These are phyloP conservation scores for Eublepharis macularius DNA, from an alignment of 2,113 vertebrate genomes.

Conservation along the genomic window DNA sequence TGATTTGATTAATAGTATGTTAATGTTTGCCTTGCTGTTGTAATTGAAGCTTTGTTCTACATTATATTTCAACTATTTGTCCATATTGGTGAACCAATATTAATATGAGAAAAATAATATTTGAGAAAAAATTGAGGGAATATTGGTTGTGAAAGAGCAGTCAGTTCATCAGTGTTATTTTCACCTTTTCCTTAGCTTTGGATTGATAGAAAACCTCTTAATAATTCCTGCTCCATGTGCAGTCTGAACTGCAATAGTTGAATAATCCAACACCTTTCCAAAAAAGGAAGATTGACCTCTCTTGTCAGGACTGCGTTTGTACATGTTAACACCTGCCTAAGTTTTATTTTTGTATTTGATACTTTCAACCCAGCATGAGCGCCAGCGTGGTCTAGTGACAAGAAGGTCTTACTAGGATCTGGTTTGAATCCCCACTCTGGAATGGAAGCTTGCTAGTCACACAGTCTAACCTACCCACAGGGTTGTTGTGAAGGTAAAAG, in stretches of 20 bases:
- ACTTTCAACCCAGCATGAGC: constrained; percentile 31
- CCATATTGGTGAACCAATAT: neutral
- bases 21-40: no score
- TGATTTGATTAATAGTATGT: no score
- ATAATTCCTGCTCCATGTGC: neutral
- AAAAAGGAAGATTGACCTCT: no score
- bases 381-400: no score
- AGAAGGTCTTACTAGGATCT: no score
- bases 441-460: no score
- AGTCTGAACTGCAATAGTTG: no score
- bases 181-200: neutral
- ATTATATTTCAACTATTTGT: neutral
- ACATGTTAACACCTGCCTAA: neutral
- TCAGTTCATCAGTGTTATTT: neutral
- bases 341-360: neutral
- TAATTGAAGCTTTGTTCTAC: no score
- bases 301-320: neutral
- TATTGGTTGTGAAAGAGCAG: neutral
- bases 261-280: no score
- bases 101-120: neutral
- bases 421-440: no score
- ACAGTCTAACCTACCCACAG: no score
- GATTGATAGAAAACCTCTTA: neutral
- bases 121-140: neutral
- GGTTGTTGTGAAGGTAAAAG: no score